phyloP scores from a whole-genome alignment of 2,113 vertebrate species.

The Caranx ignobilis region DNA sequence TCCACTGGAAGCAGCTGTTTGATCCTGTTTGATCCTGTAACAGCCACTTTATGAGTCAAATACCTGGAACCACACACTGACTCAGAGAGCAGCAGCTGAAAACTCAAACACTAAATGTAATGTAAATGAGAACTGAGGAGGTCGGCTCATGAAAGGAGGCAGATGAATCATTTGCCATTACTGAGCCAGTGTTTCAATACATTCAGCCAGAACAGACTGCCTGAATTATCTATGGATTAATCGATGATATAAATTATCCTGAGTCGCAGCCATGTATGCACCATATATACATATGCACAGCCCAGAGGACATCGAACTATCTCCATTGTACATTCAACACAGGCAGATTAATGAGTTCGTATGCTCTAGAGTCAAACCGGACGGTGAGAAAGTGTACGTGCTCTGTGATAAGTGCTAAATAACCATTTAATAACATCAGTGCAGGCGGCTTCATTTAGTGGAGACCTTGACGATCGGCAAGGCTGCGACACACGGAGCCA shows the following conservation, averaged over 20 bases:
- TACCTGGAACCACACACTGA: not conserved
- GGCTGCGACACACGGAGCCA: slow-evolving; percentile 7
- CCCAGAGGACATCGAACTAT: too few species aligned
- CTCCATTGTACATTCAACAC: not conserved
- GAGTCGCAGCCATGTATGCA: not conserved
- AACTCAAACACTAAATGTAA: not conserved
- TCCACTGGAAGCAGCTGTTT: too few species aligned
- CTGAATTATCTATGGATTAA: not conserved
- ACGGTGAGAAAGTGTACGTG: not conserved
- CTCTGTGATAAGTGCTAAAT: slow-evolving; percentile 11
- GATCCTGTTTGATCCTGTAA: not conserved
- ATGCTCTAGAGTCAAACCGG: not conserved
- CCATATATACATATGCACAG: not conserved
- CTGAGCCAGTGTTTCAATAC: not conserved
- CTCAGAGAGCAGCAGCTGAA: not conserved
- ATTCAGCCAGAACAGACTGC: not conserved
- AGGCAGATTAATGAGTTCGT: not conserved
- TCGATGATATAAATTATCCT: not conserved
- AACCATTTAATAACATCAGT: slow-evolving; percentile 38
- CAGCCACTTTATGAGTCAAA: not conserved
- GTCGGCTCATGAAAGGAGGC: not conserved
- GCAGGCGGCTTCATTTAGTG: slow-evolving; percentile 14
- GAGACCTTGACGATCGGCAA: slow-evolving; percentile 29
- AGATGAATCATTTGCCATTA: not conserved
- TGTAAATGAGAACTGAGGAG: not conserved